Conservation (phyloP, 2,888 invertebrate genomes). For the Epinotia ramella region DNA sequence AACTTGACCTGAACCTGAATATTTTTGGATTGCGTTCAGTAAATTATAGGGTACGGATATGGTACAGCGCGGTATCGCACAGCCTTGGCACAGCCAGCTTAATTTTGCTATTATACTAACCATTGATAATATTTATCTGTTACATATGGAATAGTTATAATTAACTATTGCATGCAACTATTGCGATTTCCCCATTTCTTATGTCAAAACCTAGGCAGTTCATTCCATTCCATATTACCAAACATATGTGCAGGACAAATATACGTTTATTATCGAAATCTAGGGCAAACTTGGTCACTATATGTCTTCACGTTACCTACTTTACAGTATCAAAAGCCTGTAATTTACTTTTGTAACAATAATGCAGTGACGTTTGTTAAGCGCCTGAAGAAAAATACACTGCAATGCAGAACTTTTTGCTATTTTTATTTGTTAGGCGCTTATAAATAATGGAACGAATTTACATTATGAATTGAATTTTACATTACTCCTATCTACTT, state of each 20-base stretch:
- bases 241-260: neutral
- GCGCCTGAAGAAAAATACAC: neutral
- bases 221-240: neutral
- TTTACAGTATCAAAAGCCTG: neutral
- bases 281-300: constrained; percentile 9
- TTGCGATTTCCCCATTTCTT: neutral
- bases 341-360: constrained; percentile 8
- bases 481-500: too few species aligned
- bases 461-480: too few species aligned
- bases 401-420: neutral
- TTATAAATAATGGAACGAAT: too few species aligned
- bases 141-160: neutral
- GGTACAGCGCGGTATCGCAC: neutral
- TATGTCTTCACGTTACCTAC: constrained; percentile 4
- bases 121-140: neutral
- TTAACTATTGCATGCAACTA: neutral
- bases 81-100: neutral
- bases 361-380: neutral
- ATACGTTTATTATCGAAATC: neutral
- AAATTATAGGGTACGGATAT: constrained; percentile 31
- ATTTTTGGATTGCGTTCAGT: constrained; percentile 36
- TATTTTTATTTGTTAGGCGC: neutral
- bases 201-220: neutral
- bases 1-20: constrained; percentile 5
- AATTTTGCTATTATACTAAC: neutral